Conservation (phyloP, 2,113 vertebrate genomes). For the Oplegnathus fasciatus region DNA sequence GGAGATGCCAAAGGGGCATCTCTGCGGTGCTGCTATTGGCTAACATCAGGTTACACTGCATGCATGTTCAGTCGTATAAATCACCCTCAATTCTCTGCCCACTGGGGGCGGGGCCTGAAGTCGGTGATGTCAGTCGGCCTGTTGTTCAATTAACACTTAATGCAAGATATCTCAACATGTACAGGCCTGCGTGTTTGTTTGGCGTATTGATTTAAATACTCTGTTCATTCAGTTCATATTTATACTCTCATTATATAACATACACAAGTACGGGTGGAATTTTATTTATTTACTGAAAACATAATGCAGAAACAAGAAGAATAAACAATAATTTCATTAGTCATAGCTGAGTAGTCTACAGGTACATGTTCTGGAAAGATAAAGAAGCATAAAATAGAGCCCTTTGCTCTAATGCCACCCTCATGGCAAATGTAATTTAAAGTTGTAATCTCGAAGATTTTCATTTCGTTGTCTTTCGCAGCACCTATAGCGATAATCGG, state of each 20-base stretch:
- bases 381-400: background rate
- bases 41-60: slow-evolving; percentile 1
- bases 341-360: too few relatives aligned
- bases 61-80: background rate
- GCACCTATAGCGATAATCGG: too few relatives aligned
- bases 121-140: background rate
- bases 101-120: background rate
- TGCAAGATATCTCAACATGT: background rate
- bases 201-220: background rate
- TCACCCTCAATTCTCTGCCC: background rate
- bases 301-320: background rate
- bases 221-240: background rate
- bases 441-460: too few relatives aligned
- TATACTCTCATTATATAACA: background rate
- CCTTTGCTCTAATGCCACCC: too few relatives aligned
- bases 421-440: too few relatives aligned
- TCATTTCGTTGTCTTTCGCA: too few relatives aligned
- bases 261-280: background rate
- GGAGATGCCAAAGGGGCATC: slow-evolving; percentile 39
- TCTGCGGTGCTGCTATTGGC: slow-evolving; percentile 26
- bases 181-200: background rate
- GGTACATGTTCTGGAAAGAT: background rate
- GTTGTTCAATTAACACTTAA: background rate
- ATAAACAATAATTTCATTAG: too few relatives aligned
- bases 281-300: background rate